Conservation (phyloP, 2,113 vertebrate species). For the Emydura subglobosa region DNA sequence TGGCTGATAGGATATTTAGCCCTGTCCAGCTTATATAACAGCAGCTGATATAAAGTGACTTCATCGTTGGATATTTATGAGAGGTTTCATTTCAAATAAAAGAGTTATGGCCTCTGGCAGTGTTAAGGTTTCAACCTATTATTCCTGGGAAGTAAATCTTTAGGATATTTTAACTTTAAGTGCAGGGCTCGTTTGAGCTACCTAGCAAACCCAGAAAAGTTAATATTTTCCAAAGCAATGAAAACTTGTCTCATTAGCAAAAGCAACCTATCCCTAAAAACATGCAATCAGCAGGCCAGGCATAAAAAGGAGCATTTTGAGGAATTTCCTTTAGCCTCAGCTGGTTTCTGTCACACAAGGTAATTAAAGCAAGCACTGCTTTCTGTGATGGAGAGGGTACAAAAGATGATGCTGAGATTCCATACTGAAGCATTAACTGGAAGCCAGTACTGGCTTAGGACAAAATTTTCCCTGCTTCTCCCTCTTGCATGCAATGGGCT, state of each 20-base stretch:
- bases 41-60: slow-evolving; percentile 78
- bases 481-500: background rate
- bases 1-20: slow-evolving; percentile 66
- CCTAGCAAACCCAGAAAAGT: slow-evolving; percentile 57
- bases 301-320: slow-evolving; percentile 31
- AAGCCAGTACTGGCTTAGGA: background rate
- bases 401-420: accelerated
- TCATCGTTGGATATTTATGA: slow-evolving; percentile 82
- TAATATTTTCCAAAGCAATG: slow-evolving; percentile 78
- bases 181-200: slow-evolving; percentile 68
- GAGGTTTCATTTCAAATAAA: slow-evolving; percentile 84
- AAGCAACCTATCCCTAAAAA: slow-evolving; percentile 72
- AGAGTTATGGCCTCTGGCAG: slow-evolving; percentile 73
- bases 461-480: background rate
- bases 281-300: slow-evolving; percentile 53
- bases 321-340: slow-evolving; percentile 24
- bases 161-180: slow-evolving; percentile 77
- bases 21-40: slow-evolving; percentile 78
- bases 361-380: slow-evolving; percentile 43
- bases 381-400: background rate
- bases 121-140: slow-evolving; percentile 72
- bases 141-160: slow-evolving; percentile 79
- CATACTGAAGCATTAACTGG: background rate
- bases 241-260: slow-evolving; percentile 77
- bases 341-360: slow-evolving; percentile 9